Evolutionary conservation across 2,113 vertebrate genomes (phyloP).

Genomic region (Chloebia gouldiae): DNA sequence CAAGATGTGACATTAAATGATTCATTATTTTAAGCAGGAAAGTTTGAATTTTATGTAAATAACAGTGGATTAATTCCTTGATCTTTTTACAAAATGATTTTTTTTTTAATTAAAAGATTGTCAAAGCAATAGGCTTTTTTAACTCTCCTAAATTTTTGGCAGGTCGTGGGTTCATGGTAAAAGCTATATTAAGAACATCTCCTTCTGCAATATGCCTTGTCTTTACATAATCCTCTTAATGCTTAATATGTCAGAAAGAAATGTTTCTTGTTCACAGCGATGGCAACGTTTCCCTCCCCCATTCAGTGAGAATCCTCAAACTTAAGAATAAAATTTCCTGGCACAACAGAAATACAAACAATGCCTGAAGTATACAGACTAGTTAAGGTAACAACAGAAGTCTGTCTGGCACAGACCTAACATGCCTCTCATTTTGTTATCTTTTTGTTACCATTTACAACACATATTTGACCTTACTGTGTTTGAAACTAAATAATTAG

Average conservation of each 20-base stretch:
- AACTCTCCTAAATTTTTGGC: constrained; percentile 29
- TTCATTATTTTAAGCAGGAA: constrained; percentile 63
- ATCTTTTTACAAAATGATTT: constrained; percentile 58
- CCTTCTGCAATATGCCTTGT: constrained; percentile 21
- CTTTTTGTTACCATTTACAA: background rate
- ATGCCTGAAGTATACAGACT: background rate
- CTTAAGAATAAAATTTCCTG: background rate
- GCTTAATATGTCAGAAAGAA: constrained; percentile 39
- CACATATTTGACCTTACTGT: background rate
- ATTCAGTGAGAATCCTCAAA: background rate
- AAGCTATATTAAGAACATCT: constrained; percentile 34
- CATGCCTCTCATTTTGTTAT: background rate
- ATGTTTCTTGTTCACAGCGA: background rate
- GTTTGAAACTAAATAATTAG: background rate
- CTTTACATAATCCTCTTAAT: constrained; percentile 50
- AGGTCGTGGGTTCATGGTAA: constrained; percentile 4
- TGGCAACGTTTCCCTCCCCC: background rate
- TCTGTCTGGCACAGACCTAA: background rate
- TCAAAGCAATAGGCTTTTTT: constrained; percentile 51
- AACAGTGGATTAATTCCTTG: constrained; percentile 35
- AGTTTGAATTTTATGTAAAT: constrained; percentile 61
- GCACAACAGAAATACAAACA: background rate
- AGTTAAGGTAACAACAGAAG: background rate
- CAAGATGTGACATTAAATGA: constrained; percentile 68
- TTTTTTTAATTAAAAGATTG: background rate